Evolutionary conservation across 2,888 invertebrate genomes (phyloP).

Genomic region (Hesperia comma): DNA sequence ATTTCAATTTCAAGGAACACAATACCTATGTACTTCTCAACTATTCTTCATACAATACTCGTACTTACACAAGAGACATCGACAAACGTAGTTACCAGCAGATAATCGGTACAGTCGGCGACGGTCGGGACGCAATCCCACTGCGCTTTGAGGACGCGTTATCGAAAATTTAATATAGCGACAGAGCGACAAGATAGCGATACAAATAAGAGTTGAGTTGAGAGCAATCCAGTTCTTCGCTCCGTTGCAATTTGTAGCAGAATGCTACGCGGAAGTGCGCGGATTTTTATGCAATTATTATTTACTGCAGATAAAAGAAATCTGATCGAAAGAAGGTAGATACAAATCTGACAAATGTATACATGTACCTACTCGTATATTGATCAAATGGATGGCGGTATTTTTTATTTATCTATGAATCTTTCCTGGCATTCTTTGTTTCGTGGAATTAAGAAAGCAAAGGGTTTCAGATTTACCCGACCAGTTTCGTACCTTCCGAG

Average conservation of each 20-base stretch:
- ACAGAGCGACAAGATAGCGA: constrained; percentile 10
- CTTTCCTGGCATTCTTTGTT: too few species aligned
- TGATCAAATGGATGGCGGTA: too few species aligned
- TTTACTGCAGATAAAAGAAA: neutral
- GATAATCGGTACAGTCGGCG: constrained; percentile 11
- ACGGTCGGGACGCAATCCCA: constrained; percentile 18
- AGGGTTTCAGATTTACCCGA: too few species aligned
- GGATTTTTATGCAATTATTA: neutral
- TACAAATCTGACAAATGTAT: too few species aligned
- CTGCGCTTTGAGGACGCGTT: constrained; percentile 24
- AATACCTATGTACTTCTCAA: neutral
- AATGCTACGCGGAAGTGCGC: neutral
- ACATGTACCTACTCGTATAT: too few species aligned
- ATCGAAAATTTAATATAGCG: constrained; percentile 30
- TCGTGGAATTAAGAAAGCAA: too few species aligned
- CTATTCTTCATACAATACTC: neutral
- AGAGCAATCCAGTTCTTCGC: constrained; percentile 14
- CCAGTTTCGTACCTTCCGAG: too few species aligned
- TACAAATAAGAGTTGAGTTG: constrained; percentile 10
- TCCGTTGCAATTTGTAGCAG: constrained; percentile 19
- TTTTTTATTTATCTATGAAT: too few species aligned
- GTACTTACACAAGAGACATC: constrained; percentile 8
- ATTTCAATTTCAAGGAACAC: neutral
- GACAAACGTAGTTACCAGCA: constrained; percentile 12
- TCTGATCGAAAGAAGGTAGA: too few species aligned